Percentiles rank a stretch among this genome's conserved stretches.
Evolutionary conservation across 1,140 invertebrate genomes (phyloP).

Genomic region (Pantala flavescens): DNA sequence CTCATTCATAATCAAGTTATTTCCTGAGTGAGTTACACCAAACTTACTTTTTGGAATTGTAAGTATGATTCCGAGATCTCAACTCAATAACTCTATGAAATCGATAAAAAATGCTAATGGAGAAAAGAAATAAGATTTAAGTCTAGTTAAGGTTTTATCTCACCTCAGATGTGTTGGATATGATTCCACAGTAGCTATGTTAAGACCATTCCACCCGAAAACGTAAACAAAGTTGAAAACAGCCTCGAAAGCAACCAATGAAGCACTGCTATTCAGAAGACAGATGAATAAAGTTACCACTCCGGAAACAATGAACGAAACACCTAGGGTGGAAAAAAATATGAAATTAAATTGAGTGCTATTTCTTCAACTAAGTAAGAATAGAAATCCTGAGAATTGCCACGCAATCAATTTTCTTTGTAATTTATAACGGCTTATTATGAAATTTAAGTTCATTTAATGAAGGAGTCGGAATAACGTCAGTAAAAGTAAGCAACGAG

Average conservation of each 20-base stretch:
- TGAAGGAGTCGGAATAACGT: too few species aligned
- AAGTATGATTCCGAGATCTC: too few species aligned
- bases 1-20: too few species aligned
- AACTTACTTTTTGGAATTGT: too few species aligned
- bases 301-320: conserved; percentile 37
- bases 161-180: conserved; percentile 43
- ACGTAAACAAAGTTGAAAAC: conserved; percentile 40
- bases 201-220: conserved; percentile 39
- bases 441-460: too few species aligned
- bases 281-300: conserved; percentile 39
- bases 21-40: too few species aligned
- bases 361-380: background rate
- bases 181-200: conserved; percentile 38
- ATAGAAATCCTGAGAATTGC: background rate
- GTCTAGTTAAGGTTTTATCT: background rate
- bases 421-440: too few species aligned
- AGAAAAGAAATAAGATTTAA: too few species aligned
- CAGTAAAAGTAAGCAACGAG: too few species aligned
- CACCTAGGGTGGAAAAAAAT: conserved; percentile 27
- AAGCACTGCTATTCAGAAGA: conserved; percentile 32
- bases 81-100: too few species aligned
- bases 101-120: too few species aligned
- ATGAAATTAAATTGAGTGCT: background rate
- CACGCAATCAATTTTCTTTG: background rate
- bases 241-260: conserved; percentile 32